A percentile compares a stretch with the other conserved stretches of the same genome.
Evolutionary conservation across 1,140 invertebrate species (phyloP).

Genomic region (Psilanteris sp.): DNA sequence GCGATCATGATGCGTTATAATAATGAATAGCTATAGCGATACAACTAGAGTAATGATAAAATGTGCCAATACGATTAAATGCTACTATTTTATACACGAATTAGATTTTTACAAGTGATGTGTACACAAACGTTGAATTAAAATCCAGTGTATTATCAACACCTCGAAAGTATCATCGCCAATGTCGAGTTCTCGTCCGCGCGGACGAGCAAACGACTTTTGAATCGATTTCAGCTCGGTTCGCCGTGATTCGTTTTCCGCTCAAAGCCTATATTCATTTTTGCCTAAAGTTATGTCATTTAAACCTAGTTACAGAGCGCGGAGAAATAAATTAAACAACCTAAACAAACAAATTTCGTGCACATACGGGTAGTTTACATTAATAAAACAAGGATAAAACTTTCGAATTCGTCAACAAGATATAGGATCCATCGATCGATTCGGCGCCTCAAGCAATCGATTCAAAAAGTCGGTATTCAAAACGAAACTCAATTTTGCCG

Average conservation of each 20-base stretch:
- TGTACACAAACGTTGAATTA: constrained; percentile 44
- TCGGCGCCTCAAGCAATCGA: constrained; percentile 22
- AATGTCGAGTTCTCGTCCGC: neutral
- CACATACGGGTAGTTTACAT: no score
- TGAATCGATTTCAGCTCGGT: constrained; percentile 42
- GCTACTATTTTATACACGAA: constrained; percentile 52
- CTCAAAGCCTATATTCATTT: no score
- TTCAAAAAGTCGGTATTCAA: constrained; percentile 27
- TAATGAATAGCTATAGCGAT: constrained; percentile 59
- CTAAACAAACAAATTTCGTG: no score
- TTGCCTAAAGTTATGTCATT: no score
- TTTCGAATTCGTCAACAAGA: constrained; percentile 46
- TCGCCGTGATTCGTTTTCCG: neutral
- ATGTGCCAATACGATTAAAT: constrained; percentile 50
- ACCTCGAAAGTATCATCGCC: constrained; percentile 4
- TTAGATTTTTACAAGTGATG: constrained; percentile 56
- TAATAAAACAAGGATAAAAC: constrained; percentile 54
- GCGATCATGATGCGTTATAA: constrained; percentile 51
- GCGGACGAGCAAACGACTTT: constrained; percentile 20
- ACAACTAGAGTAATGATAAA: constrained; percentile 59
- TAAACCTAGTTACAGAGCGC: no score
- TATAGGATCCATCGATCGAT: constrained; percentile 12
- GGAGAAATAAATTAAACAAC: no score
- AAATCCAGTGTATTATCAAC: constrained; percentile 26
- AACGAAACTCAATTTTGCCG: constrained; percentile 12